A percentile compares a stretch with the other conserved stretches of the same genome.
phyloP scores from a whole-genome alignment of 2,113 vertebrate species.

The Morphnarchus princeps region DNA sequence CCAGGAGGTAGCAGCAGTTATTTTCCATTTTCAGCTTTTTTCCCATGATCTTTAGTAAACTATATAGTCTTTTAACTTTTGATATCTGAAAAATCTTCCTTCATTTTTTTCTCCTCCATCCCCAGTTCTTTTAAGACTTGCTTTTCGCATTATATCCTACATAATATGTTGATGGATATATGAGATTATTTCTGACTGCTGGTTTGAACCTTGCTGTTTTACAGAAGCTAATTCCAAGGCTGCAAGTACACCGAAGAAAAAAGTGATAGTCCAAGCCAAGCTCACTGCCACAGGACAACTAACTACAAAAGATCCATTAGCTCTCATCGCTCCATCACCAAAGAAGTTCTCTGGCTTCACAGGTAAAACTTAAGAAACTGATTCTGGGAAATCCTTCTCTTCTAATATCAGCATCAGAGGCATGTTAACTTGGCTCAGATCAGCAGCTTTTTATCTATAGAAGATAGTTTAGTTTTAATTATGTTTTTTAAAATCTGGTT shows the following conservation, averaged over 20 bases:
- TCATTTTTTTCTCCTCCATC: not conserved
- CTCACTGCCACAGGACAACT: conserved; percentile 77
- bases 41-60: not conserved
- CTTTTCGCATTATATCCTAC: not conserved
- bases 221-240: conserved; percentile 86
- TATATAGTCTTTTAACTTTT: not conserved
- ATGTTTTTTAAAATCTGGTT: not conserved
- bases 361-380: conserved; percentile 47
- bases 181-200: not conserved
- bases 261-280: conserved; percentile 83
- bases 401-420: not conserved
- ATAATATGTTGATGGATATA: not conserved
- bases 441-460: not conserved
- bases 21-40: not conserved
- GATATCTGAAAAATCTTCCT: not conserved
- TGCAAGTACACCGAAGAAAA: conserved; percentile 86
- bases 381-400: not conserved
- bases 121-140: not conserved
- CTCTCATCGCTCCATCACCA: conserved; percentile 76
- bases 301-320: conserved; percentile 55
- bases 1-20: not conserved
- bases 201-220: not conserved
- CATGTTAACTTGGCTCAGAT: not conserved
- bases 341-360: conserved; percentile 96
- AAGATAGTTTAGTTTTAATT: not conserved